Evolutionary conservation across 2,888 invertebrate genomes (phyloP).

Genomic region (Cheilosia vernalis): DNA sequence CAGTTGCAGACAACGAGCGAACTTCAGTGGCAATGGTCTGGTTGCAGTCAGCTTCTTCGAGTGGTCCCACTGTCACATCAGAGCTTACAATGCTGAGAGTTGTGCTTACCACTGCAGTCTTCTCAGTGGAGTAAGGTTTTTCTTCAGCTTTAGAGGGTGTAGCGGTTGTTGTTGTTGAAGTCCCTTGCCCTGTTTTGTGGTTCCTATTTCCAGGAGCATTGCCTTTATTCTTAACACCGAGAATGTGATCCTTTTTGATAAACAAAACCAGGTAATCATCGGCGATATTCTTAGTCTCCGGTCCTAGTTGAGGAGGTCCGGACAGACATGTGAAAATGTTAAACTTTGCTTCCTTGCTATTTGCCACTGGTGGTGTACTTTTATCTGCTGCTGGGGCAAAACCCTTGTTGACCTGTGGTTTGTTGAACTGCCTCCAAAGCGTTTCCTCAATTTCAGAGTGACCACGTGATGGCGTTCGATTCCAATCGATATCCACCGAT

Average conservation of each 20-base stretch:
- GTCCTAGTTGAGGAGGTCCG: background rate
- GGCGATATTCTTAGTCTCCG: background rate
- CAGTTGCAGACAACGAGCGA: background rate
- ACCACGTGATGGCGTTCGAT: background rate
- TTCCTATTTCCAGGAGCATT: background rate
- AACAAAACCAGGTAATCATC: conserved; percentile 47
- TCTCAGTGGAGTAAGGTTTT: background rate
- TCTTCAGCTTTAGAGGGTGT: background rate
- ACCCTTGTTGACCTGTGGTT: background rate
- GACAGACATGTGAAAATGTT: conserved; percentile 8
- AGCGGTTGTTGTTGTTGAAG: background rate
- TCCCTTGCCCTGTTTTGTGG: no score
- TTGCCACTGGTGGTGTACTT: background rate
- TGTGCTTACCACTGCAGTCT: background rate
- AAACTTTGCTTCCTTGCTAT: background rate
- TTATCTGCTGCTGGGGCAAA: background rate
- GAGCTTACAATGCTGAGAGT: background rate
- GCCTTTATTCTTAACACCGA: background rate
- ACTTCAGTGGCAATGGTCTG: background rate
- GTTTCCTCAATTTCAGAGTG: conserved; percentile 24
- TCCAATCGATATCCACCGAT: background rate
- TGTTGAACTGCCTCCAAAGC: conserved; percentile 1
- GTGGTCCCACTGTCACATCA: background rate
- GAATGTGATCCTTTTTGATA: conserved; percentile 30
- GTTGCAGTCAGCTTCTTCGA: background rate